A percentile compares a stretch with the other conserved stretches of the same genome.
These are phyloP conservation scores for Priapulus caudatus DNA, from an alignment of 2,888 invertebrate species.

Conservation along the genomic window DNA sequence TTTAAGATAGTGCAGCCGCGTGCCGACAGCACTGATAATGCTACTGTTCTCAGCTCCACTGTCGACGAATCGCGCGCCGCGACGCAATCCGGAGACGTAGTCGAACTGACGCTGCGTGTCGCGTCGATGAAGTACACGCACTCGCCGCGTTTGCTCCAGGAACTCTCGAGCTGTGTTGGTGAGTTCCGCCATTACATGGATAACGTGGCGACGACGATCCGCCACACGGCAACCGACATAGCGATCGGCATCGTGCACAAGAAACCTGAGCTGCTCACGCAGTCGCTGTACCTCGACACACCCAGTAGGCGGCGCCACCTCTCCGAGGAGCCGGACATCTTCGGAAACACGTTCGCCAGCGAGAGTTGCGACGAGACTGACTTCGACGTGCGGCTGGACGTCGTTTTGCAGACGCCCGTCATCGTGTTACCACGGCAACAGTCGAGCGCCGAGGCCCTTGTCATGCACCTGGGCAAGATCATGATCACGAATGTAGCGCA, in stretches of 20 bases:
- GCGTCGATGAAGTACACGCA: conserved; percentile 89
- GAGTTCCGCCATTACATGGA: conserved; percentile 80
- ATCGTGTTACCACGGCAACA: conserved; percentile 69
- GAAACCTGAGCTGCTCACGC: not conserved
- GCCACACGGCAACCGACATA: conserved; percentile 83
- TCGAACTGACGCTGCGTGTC: conserved; percentile 49
- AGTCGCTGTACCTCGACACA: conserved; percentile 12
- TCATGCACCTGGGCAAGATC: conserved; percentile 84
- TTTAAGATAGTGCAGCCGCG: not conserved
- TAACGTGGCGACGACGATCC: conserved; percentile 69
- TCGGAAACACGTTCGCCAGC: not conserved
- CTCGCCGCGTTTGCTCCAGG: conserved; percentile 69
- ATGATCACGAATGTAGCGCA: conserved; percentile 38
- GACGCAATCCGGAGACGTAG: conserved; percentile 8
- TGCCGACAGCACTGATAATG: conserved; percentile 11
- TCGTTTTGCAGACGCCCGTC: conserved; percentile 79
- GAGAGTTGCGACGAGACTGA: not conserved
- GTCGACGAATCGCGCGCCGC: conserved; percentile 7
- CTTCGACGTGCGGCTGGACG: conserved; percentile 44
- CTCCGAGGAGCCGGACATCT: not conserved
- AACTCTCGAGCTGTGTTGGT: conserved; percentile 72
- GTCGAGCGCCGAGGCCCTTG: conserved; percentile 66
- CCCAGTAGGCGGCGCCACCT: not conserved
- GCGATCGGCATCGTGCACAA: conserved; percentile 58
- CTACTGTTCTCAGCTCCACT: not conserved